Evolutionary conservation across 2,888 invertebrate genomes (phyloP).

Genomic region (Nomada goodeniana): DNA sequence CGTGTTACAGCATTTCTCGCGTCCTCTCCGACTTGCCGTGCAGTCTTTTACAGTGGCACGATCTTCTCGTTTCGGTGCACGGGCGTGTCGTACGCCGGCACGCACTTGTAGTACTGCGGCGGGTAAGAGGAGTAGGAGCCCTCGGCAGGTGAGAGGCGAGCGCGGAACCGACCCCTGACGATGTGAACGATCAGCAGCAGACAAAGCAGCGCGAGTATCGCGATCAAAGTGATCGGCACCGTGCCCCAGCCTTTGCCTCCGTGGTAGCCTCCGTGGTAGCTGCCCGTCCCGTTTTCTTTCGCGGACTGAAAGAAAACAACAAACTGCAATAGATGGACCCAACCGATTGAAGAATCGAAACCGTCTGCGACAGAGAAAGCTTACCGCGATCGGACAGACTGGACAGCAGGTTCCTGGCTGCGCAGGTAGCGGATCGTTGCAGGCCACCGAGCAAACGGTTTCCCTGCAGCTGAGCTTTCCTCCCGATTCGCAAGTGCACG

Average conservation of each 20-base stretch:
- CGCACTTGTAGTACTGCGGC: constrained; percentile 82
- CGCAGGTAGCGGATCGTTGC: constrained; percentile 77
- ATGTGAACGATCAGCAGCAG: constrained; percentile 77
- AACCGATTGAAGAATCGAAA: too few relatives aligned
- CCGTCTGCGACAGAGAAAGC: constrained; percentile 21
- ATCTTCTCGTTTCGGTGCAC: constrained; percentile 79
- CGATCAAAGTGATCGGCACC: constrained; percentile 78
- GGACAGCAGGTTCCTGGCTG: constrained; percentile 79
- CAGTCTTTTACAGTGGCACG: constrained; percentile 75
- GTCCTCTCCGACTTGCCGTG: background rate
- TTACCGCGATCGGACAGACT: constrained; percentile 78
- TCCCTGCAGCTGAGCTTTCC: constrained; percentile 79
- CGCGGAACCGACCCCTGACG: constrained; percentile 78
- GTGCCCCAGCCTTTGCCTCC: constrained; percentile 77
- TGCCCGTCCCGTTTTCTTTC: constrained; percentile 43
- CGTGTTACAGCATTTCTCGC: background rate
- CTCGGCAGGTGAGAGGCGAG: constrained; percentile 77
- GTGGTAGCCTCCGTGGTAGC: constrained; percentile 60
- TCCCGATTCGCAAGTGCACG: constrained; percentile 78
- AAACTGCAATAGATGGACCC: background rate
- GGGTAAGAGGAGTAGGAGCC: constrained; percentile 75
- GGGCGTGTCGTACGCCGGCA: constrained; percentile 80
- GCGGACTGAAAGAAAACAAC: constrained; percentile 31
- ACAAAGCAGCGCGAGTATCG: constrained; percentile 76
- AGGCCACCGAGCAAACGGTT: constrained; percentile 79